Base-by-base conservation (phyloP, 2,888 invertebrate genomes). In the Andrena praecox region DNA sequence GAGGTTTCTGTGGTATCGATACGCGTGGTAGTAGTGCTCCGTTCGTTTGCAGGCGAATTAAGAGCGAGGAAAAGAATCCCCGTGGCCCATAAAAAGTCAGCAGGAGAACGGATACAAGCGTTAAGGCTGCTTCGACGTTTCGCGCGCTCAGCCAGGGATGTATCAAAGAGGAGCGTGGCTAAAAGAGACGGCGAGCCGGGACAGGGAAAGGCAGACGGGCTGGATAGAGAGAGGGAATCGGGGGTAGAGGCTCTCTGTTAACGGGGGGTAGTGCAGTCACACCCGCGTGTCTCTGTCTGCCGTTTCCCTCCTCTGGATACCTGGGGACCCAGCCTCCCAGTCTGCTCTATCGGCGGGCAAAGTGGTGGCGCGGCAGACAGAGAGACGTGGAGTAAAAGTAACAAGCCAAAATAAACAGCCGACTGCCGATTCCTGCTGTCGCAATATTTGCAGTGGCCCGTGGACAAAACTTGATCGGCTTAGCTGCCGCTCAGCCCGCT, bases 321-420 rank as follows among this genome's bases (percentile, higher is more conserved):
- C 54, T 70, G 71, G 56, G 62, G 71, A 77, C n/a, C 67, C 54
- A 35, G 63, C 42, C 56, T 63, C 50, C 16, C 29, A 48, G 42
- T 12, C 62, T 64, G 63, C 80, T 68, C 64, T 24, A 78, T 74
- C 79, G 73, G 29, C 33, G 8, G 60, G 76, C 73, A 64, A 54
- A 71, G 75, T 64, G 69, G 72, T 24, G 71, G 50, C 42, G 8
- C 48, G 63, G 60, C 74, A 69, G 74, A 73, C 74, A 63, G 84
- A 78, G 75, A 68, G 71, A 69, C 60, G 72, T 3, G 54, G 64
- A 82, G 82, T 79, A 87, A 77, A 85, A 84, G 86, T 89, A 90
- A 89, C 88, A 86, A 88, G 89, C 87, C 85, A 89, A 90, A 91
- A 89, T 89, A 90, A 91, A 91, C 88, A 91, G 85, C 77, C 85